Evolutionary conservation across 2,113 vertebrate genomes (phyloP).

Genomic region (Orthonyx spaldingii): DNA sequence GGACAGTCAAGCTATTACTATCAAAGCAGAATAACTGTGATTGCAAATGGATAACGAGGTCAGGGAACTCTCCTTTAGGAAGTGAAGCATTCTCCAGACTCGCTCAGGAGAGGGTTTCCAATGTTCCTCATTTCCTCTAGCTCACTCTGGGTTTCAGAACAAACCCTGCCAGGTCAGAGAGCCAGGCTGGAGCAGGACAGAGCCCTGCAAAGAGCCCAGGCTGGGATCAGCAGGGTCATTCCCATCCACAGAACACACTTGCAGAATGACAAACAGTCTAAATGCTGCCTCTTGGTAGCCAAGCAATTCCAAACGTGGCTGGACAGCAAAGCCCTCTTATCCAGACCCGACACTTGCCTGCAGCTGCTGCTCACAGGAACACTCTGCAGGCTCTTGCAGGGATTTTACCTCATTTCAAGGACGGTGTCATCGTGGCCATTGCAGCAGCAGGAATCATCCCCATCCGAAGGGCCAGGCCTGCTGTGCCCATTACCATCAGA

Average conservation of each 20-base stretch:
- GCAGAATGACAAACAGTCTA: neutral
- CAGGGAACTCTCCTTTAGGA: neutral
- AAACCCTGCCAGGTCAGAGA: neutral
- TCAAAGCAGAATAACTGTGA: neutral
- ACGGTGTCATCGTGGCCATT: neutral
- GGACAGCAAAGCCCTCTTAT: neutral
- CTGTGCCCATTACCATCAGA: neutral
- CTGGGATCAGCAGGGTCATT: neutral
- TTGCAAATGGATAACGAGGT: neutral
- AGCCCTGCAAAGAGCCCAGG: neutral
- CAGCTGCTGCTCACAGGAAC: neutral
- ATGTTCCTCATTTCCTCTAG: neutral
- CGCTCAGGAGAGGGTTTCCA: neutral
- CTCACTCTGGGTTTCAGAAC: neutral
- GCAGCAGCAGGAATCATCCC: constrained; percentile 11
- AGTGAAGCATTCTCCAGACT: neutral
- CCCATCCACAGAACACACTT: neutral
- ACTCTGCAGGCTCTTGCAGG: neutral
- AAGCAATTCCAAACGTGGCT: neutral
- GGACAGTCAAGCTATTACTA: neutral
- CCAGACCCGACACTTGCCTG: neutral
- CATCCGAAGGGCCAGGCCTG: neutral
- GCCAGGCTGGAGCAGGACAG: neutral
- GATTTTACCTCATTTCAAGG: constrained; percentile 7
- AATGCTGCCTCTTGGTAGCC: neutral